These are phyloP conservation scores for Acronicta alni DNA, from an alignment of 2,888 invertebrate genomes.

Conservation along the genomic window DNA sequence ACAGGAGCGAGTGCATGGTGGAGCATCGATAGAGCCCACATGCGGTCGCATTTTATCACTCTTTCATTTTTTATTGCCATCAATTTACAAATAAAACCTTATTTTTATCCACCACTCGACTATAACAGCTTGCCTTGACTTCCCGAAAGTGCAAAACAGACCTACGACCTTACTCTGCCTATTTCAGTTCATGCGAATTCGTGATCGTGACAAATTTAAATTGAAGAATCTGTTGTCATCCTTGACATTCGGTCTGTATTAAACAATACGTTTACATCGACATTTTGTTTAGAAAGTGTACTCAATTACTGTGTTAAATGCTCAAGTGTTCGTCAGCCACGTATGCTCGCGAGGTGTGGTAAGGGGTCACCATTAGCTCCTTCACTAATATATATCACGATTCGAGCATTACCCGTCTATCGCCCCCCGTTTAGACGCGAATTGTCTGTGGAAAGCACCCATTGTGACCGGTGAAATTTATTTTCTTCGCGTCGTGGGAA, in stretches of 20 bases:
- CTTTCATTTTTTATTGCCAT: slow-evolving; percentile 61
- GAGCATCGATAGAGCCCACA: slow-evolving; percentile 78
- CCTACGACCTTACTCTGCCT: slow-evolving; percentile 71
- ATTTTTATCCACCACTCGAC: slow-evolving; percentile 51
- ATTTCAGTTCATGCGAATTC: slow-evolving; percentile 69
- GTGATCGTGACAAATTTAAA: slow-evolving; percentile 83
- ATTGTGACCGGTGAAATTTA: slow-evolving; percentile 82
- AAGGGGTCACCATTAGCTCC: slow-evolving; percentile 75
- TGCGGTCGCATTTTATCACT: slow-evolving; percentile 66
- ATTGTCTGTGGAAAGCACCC: slow-evolving; percentile 80
- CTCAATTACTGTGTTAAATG: slow-evolving; percentile 41
- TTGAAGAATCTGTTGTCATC: slow-evolving; percentile 77
- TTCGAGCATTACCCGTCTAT: slow-evolving; percentile 77
- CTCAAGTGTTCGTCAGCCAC: slow-evolving; percentile 34
- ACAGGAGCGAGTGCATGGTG: slow-evolving; percentile 60
- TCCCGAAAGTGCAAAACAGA: slow-evolving; percentile 64
- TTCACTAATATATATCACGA: slow-evolving; percentile 82
- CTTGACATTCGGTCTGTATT: slow-evolving; percentile 82
- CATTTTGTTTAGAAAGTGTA: slow-evolving; percentile 73
- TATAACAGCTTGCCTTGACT: slow-evolving; percentile 65
- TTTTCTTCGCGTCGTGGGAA: slow-evolving; percentile 80
- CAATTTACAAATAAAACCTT: slow-evolving; percentile 61
- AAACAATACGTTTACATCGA: slow-evolving; percentile 72
- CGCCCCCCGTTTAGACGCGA: slow-evolving; percentile 77
- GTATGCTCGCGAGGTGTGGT: slow-evolving; percentile 66